Conservation (phyloP, 53 echinoderm and acorn worm genomes). For the Temnopleurus reevesii region DNA sequence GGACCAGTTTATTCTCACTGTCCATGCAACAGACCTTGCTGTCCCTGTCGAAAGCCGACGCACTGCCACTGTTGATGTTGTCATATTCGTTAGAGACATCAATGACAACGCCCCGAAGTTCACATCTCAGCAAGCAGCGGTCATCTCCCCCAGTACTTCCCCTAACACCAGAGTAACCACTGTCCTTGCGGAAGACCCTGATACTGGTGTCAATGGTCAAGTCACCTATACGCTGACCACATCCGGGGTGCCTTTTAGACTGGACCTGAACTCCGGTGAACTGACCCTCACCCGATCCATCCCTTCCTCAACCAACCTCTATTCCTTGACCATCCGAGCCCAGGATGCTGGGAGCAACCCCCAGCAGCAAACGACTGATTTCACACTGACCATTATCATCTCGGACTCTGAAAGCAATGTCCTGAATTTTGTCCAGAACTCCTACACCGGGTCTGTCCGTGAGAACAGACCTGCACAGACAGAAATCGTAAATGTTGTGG, state of each 20-base stretch:
- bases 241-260: conserved; percentile 70
- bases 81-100: conserved; percentile 80
- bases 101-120: conserved; percentile 90
- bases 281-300: conserved; percentile 67
- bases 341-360: conserved; percentile 73
- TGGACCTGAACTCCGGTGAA: conserved; percentile 71
- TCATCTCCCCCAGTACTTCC: conserved; percentile 38
- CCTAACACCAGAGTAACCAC: conserved; percentile 67
- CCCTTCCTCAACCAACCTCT: conserved; percentile 49
- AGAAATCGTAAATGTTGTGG: conserved; percentile 68
- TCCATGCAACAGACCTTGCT: conserved; percentile 89
- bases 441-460: conserved; percentile 62
- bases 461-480: conserved; percentile 75
- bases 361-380: conserved; percentile 39
- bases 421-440: conserved; percentile 60
- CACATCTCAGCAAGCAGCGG: conserved; percentile 78
- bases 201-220: conserved; percentile 82
- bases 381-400: conserved; percentile 68
- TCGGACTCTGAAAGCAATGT: conserved; percentile 66
- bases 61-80: conserved; percentile 75
- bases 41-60: conserved; percentile 77
- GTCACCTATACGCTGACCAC: conserved; percentile 68
- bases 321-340: conserved; percentile 67
- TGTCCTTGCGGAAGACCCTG: conserved; percentile 75
- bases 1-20: conserved; percentile 66